phyloP scores from a whole-genome alignment of 2,113 vertebrate species.

The Oreamnos americanus region DNA sequence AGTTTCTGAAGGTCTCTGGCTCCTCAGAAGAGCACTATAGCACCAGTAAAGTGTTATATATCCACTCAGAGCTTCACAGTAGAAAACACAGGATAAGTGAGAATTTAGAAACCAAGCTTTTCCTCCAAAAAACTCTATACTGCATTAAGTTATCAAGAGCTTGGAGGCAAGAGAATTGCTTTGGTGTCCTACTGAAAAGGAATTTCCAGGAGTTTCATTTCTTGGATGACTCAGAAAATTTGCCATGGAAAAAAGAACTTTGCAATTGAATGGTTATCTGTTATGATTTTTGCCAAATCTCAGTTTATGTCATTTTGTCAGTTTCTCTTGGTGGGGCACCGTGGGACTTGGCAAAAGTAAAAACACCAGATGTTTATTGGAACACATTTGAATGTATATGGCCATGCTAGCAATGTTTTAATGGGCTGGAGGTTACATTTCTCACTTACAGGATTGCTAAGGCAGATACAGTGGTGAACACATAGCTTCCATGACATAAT shows the following conservation, averaged over 20 bases:
- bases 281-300: not conserved
- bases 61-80: not conserved
- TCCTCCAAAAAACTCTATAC: not conserved
- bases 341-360: not conserved
- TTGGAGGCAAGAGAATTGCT: not conserved
- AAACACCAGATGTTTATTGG: not conserved
- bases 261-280: not conserved
- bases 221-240: not conserved
- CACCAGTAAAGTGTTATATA: slow-evolving; percentile 33
- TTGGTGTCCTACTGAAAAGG: not conserved
- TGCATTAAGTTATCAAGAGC: slow-evolving; percentile 46
- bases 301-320: not conserved
- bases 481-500: not conserved
- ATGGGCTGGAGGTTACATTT: not conserved
- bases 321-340: not conserved
- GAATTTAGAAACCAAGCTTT: slow-evolving; percentile 41
- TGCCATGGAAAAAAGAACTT: not conserved
- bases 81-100: not conserved
- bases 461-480: not conserved
- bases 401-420: not conserved
- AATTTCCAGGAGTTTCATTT: slow-evolving; percentile 5
- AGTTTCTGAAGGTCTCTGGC: slow-evolving; percentile 29
- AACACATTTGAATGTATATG: not conserved
- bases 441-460: not conserved
- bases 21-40: slow-evolving; percentile 21